Percentiles rank a stretch among this genome's conserved stretches.
Evolutionary conservation across 2,888 invertebrate species (phyloP).

Genomic region (Drosophila birchii): DNA sequence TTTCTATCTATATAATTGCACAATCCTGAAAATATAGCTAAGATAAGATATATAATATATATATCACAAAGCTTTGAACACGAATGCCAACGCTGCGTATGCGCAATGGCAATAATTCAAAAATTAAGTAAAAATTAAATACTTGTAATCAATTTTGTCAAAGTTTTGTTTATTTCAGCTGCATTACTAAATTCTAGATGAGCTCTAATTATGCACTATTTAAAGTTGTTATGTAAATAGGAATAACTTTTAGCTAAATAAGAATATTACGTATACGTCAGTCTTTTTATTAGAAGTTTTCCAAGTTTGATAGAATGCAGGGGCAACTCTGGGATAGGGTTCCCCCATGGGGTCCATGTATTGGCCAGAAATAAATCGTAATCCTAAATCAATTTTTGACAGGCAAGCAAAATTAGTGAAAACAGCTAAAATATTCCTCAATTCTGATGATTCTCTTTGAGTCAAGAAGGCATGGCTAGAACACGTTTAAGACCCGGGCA

Average conservation of each 20-base stretch:
- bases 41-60: no score
- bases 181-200: background rate
- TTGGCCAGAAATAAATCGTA: background rate
- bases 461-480: background rate
- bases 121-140: background rate
- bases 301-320: background rate
- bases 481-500: background rate
- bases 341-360: background rate
- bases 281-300: background rate
- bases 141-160: no score
- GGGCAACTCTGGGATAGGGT: background rate
- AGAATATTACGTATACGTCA: background rate
- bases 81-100: conserved; percentile 1
- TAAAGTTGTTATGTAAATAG: background rate
- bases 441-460: background rate
- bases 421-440: background rate
- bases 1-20: no score
- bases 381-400: background rate
- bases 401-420: background rate
- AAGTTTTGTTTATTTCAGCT: background rate
- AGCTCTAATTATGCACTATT: background rate
- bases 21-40: no score
- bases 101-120: background rate
- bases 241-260: no score
- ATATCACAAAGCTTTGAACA: background rate